phyloP scores from a whole-genome alignment of 2,888 invertebrate species.

The Cyrtodaria siliqua region DNA sequence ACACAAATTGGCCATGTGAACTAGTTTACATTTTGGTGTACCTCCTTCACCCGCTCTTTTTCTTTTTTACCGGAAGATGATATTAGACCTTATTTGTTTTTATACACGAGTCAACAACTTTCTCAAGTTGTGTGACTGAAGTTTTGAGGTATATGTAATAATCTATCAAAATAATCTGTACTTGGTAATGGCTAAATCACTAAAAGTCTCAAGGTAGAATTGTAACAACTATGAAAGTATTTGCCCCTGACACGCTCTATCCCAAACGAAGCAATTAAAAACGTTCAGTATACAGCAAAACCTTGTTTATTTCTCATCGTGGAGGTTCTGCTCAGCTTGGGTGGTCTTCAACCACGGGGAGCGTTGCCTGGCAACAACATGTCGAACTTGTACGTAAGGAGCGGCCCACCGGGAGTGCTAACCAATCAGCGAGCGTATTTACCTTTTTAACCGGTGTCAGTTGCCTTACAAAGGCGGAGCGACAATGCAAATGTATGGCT shows the following conservation, averaged over 20 bases:
- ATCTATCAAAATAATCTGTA: no score
- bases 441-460: conserved; percentile 77
- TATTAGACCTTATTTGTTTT: no score
- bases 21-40: no score
- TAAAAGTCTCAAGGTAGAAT: conserved; percentile 64
- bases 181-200: no score
- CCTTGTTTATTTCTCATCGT: conserved; percentile 77
- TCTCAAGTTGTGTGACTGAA: no score
- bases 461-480: conserved; percentile 80
- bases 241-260: conserved; percentile 62
- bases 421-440: conserved; percentile 81
- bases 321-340: conserved; percentile 81
- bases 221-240: conserved; percentile 62
- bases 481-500: conserved; percentile 77
- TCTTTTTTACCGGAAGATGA: no score
- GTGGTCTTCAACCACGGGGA: conserved; percentile 85
- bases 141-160: no score
- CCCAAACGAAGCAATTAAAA: conserved; percentile 67
- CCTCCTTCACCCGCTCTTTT: no score
- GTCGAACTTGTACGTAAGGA: conserved; percentile 81
- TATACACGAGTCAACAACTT: no score
- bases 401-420: conserved; percentile 77
- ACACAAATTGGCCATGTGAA: no score
- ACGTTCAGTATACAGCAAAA: conserved; percentile 69
- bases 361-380: conserved; percentile 86